phyloP scores from a whole-genome alignment of 2,888 invertebrate species.

The Chydorus sphaericus region DNA sequence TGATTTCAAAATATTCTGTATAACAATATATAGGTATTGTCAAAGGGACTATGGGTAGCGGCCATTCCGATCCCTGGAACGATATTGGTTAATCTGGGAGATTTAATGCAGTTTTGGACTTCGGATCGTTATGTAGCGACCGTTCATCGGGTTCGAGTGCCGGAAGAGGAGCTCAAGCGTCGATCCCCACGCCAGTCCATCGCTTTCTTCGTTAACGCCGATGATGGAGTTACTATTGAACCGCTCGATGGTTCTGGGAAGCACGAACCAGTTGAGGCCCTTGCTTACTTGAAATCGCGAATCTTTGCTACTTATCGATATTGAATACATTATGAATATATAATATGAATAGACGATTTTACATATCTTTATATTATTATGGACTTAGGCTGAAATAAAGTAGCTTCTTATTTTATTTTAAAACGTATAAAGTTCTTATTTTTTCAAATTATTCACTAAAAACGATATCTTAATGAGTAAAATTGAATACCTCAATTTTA shows the following conservation, averaged over 20 bases:
- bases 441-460: background rate
- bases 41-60: slow-evolving; percentile 46
- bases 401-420: too few species aligned
- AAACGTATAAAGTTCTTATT: too few species aligned
- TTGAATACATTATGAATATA: too few species aligned
- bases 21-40: too few species aligned
- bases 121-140: slow-evolving; percentile 51
- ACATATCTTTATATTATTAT: too few species aligned
- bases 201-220: slow-evolving; percentile 62
- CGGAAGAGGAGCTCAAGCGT: slow-evolving; percentile 43
- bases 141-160: slow-evolving; percentile 56
- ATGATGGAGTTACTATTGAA: slow-evolving; percentile 38
- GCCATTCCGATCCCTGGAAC: slow-evolving; percentile 61
- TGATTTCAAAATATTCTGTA: too few species aligned
- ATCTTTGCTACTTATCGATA: background rate
- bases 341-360: too few species aligned
- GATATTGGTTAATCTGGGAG: slow-evolving; percentile 57
- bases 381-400: too few species aligned
- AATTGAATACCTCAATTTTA: too few species aligned
- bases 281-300: slow-evolving; percentile 3
- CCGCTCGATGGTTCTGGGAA: slow-evolving; percentile 26
- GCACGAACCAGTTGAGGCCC: slow-evolving; percentile 6
- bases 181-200: slow-evolving; percentile 55
- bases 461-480: background rate
- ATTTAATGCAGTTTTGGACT: slow-evolving; percentile 59